phyloP scores from a whole-genome alignment of 2,113 vertebrate species.

The Saguinus imperator region DNA sequence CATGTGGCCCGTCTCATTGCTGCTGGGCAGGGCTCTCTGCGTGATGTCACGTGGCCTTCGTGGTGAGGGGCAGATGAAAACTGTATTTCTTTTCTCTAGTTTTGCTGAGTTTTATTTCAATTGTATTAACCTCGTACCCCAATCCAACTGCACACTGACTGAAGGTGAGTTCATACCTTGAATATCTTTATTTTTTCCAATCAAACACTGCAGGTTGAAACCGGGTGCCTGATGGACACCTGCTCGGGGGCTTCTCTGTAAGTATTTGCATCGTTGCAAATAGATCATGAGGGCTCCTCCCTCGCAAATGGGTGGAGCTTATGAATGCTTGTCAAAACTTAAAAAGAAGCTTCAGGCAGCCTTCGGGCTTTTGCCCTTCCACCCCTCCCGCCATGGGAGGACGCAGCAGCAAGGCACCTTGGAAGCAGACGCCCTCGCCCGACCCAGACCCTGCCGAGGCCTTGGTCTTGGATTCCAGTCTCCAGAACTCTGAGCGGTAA shows the following conservation, averaged over 20 bases:
- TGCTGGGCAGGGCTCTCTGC: background rate
- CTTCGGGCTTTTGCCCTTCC: background rate
- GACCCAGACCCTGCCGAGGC: background rate
- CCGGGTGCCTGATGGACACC: fast-evolving
- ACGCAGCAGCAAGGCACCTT: background rate
- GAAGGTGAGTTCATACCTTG: too few species aligned
- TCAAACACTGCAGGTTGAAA: fast-evolving
- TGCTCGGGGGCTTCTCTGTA: fast-evolving
- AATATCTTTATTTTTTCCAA: background rate
- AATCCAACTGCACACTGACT: too few species aligned
- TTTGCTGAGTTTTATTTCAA: background rate
- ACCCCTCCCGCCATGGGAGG: background rate
- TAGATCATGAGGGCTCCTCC: background rate
- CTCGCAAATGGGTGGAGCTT: background rate
- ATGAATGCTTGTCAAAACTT: background rate
- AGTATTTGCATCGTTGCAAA: background rate
- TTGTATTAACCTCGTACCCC: background rate
- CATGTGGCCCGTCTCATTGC: background rate
- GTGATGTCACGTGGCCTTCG: background rate
- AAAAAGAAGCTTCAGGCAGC: background rate
- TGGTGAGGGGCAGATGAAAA: background rate
- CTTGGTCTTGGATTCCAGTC: background rate
- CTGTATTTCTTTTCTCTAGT: background rate
- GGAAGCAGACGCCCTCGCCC: background rate
- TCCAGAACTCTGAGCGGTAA: background rate